Percentiles rank a stretch among this genome's conserved stretches.
Evolutionary conservation across 2,888 invertebrate species (phyloP).

Genomic region (Cephus pulcher): DNA sequence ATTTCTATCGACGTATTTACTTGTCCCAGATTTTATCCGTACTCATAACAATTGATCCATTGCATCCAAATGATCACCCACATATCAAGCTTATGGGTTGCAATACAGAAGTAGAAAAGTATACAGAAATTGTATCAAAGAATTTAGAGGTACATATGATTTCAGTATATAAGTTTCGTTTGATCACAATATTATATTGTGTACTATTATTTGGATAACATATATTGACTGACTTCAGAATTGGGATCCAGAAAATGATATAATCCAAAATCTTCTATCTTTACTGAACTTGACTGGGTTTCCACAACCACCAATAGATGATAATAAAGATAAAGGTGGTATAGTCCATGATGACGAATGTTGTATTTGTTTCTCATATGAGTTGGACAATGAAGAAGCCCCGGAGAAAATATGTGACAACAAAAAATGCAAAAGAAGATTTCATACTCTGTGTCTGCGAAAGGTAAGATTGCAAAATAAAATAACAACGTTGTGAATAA

Average conservation of each 20-base stretch:
- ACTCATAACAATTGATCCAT: conserved; percentile 50
- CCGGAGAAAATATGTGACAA: conserved; percentile 58
- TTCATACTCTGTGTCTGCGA: conserved; percentile 55
- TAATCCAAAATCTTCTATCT: conserved; percentile 50
- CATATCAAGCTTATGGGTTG: conserved; percentile 56
- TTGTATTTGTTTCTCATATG: conserved; percentile 57
- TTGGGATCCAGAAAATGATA: conserved; percentile 48
- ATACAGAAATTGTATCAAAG: conserved; percentile 41
- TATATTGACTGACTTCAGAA: conserved; percentile 35
- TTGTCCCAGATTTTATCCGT: conserved; percentile 53
- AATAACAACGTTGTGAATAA: not conserved
- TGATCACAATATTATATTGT: not conserved
- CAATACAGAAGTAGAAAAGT: conserved; percentile 45
- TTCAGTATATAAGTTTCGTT: not conserved
- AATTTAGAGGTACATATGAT: conserved; percentile 42
- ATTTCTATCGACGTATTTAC: conserved; percentile 57
- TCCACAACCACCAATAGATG: conserved; percentile 36
- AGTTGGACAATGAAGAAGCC: conserved; percentile 42
- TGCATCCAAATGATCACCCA: conserved; percentile 44
- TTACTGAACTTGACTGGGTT: conserved; percentile 52
- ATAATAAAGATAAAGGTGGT: conserved; percentile 26
- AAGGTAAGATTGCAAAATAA: conserved; percentile 39
- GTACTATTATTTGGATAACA: not conserved
- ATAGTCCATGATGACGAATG: conserved; percentile 56
- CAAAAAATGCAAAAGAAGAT: conserved; percentile 51